Evolutionary conservation across 2,113 vertebrate species (phyloP).

Genomic region (Poeciliopsis retropinna): DNA sequence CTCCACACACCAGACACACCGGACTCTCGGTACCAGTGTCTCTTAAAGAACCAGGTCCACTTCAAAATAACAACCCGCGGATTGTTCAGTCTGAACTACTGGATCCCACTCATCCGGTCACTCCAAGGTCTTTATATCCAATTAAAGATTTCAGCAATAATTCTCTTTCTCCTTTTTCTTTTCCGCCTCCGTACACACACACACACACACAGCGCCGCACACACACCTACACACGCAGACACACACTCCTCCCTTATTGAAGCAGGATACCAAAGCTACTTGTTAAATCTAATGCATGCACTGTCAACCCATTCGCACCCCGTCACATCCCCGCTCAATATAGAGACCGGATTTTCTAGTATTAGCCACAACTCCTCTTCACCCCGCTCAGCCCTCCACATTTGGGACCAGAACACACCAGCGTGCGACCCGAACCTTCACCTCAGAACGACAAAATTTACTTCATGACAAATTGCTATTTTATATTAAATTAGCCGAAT

Average conservation of each 20-base stretch:
- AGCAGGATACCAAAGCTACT: conserved; percentile 83
- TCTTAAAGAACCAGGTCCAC: background rate
- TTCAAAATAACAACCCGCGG: background rate
- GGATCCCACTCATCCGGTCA: background rate
- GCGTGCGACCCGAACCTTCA: conserved; percentile 25
- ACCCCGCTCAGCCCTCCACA: conserved; percentile 40
- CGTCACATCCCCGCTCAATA: conserved; percentile 85
- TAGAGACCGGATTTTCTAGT: conserved; percentile 88
- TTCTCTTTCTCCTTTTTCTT: conserved; percentile 9
- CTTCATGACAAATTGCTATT: conserved; percentile 17
- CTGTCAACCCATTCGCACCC: conserved; percentile 88
- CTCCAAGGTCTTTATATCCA: conserved; percentile 11
- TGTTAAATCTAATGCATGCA: conserved; percentile 84
- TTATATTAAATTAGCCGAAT: conserved; percentile 57
- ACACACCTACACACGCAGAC: conserved; percentile 23
- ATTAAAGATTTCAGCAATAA: conserved; percentile 41
- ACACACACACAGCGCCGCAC: conserved; percentile 9
- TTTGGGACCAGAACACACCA: conserved; percentile 39
- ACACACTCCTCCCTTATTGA: conserved; percentile 51
- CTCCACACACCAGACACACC: too few relatives aligned
- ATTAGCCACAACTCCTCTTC: conserved; percentile 55
- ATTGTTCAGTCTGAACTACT: too few relatives aligned
- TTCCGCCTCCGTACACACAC: conserved; percentile 8
- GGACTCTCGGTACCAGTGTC: background rate
- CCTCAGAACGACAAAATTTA: conserved; percentile 4